Base-by-base conservation (phyloP, 2,797 vertebrate species). In the Cygnus olor region DNA sequence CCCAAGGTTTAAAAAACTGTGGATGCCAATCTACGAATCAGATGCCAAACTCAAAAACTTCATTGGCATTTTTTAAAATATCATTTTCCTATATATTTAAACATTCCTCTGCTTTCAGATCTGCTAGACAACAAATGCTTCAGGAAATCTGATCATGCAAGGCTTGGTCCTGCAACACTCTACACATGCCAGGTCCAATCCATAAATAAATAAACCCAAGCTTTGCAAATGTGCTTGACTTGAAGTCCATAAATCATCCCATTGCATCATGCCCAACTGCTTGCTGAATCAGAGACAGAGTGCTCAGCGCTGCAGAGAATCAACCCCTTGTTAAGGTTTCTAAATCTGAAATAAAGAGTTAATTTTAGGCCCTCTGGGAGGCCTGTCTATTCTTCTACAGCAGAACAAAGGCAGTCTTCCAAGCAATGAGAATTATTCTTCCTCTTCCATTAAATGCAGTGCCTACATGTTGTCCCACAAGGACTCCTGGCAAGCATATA, bases 391-490 rank as follows among this genome's bases (percentile, higher is more conserved):
- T 72, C 4, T 45, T 68, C 65, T 13, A 45, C 25, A 47, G 20
- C 44, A 85, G 74, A 32, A 90, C n/a, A 49, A 44, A 85, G 57
- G 36, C n/a, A 58, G 42, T 32, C 56, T 49, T 14, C 24, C 32
- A 63, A 53, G 36, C 34, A 63, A 27, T 2, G 38, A 80, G 76
- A 89, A 80, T 45, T 77, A 51, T 51, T 57, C 14, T 36, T 65
- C 36, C 22, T 78, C 68, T 38, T 2, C 1, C 27, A 53, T 16
- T 53, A 66, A 60, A 30, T 7, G 28, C 18, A 34, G 28, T 32
- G 36, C 11, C 51, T 54, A 45, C 15, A 5, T 0, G 0, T 17
- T 2, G 12, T 57, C 27, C 47, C 38, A 16, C 0, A 0, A 51
- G 47, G 9, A 14, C 10, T 57, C 21, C 11, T 17, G 65, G 56